Base-by-base conservation (phyloP, 2,113 vertebrate species). In the Zootoca vivipara region DNA sequence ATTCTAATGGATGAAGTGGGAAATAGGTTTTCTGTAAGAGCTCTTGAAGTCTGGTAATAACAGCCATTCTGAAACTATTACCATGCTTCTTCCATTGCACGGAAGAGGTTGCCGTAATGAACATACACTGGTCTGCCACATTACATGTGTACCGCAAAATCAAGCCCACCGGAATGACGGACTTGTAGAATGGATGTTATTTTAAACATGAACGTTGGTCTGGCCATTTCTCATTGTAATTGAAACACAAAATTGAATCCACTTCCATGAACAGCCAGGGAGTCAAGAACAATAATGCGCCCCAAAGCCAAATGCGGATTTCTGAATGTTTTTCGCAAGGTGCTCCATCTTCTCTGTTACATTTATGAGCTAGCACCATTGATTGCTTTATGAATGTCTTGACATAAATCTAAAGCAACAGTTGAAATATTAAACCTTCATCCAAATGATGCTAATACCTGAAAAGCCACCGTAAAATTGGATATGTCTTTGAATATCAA, bases 1-100 rank as follows among this genome's bases (percentile, higher is more conserved):
- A 86, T 90, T 89, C 7, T 86, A 88, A 89, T 78, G 85, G 46
- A 81, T 77, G 62, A 85, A 62, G 67, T 83, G n/a, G 89, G 74
- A 87, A 89, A 91, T 72, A 52, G 46, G 67, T 83, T 89, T 64
- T 85, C 74, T 73, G 46, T 75, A 83, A 85, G 79, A 35, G 85
- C 79, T 85, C 82, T 67, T 91, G 82, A 79, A 77, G 4, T 65
- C 65, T 73, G 64, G 69, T 79, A 91, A 88, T 28, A 93, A 81
- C 16, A 80, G 80, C 69, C 83, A 78, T 81, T 86, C 86, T 88
- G 28, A 86, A 86, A 5, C 40, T 65, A 86, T 91, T 88, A 78
- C 58, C 15, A 13, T 82, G 62, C 75, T 87, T 85, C 87, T 91
- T 69, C 3, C 30, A 46, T 83, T 85, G 42, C 62, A 28, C 28